Percentiles rank a stretch among this genome's conserved stretches.
These are phyloP conservation scores for Carabus problematicus DNA, from an alignment of 2,888 invertebrate genomes.

Conservation along the genomic window DNA sequence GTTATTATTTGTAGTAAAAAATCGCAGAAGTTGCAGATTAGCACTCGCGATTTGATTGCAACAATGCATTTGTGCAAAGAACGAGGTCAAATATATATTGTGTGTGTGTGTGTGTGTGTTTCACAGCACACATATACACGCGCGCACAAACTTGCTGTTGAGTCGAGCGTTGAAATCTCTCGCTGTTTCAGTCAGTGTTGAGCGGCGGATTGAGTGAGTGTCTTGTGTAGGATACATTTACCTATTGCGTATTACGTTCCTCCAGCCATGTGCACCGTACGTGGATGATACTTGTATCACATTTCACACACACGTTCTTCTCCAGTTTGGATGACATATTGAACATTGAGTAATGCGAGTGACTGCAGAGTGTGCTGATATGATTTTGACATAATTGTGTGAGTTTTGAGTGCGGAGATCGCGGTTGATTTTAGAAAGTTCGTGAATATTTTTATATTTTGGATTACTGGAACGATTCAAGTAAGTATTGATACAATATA, in stretches of 20 bases:
- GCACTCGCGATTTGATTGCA: slow-evolving; percentile 27
- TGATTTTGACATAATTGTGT: not conserved
- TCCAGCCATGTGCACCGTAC: slow-evolving; percentile 27
- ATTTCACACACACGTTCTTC: not conserved
- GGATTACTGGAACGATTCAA: too few relatives aligned
- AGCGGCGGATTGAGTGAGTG: slow-evolving; percentile 4
- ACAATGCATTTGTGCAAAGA: slow-evolving; percentile 43
- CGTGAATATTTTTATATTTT: too few relatives aligned
- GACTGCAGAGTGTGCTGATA: not conserved
- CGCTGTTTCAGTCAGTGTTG: slow-evolving; percentile 13
- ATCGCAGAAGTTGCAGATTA: too few relatives aligned
- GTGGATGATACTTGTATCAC: slow-evolving; percentile 28
- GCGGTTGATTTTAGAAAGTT: too few relatives aligned
- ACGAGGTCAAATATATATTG: slow-evolving; percentile 48
- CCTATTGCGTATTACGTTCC: not conserved
- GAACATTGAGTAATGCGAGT: not conserved
- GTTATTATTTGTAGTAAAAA: too few relatives aligned
- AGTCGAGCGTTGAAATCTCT: slow-evolving; percentile 39
- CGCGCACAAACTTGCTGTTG: slow-evolving; percentile 44
- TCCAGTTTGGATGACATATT: not conserved
- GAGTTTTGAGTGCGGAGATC: too few relatives aligned
- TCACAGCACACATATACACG: too few relatives aligned
- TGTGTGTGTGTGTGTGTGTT: slow-evolving; percentile 43
- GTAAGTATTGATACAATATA: too few relatives aligned
- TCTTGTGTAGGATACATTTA: not conserved